A percentile compares a stretch with the other conserved stretches of the same genome.
Evolutionary conservation across 2,888 invertebrate species (phyloP).

Genomic region (Ennomos fuscantarius): DNA sequence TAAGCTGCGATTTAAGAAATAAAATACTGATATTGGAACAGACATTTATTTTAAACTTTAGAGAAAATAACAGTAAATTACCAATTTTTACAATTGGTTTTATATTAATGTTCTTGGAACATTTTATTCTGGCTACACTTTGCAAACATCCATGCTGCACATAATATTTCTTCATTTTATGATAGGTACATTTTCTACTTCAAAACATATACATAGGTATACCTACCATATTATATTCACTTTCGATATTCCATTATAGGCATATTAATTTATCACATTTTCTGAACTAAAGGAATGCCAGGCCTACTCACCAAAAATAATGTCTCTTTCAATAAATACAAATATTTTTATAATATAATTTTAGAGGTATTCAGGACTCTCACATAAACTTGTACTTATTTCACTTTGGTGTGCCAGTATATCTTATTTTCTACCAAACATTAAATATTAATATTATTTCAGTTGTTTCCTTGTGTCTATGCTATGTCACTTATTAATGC

Average conservation of each 20-base stretch:
- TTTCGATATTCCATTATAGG: constrained; percentile 27
- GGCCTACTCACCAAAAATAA: constrained; percentile 39
- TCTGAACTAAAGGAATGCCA: constrained; percentile 36
- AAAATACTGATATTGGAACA: constrained; percentile 65
- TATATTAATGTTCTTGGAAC: constrained; percentile 55
- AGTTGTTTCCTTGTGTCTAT: too few species aligned
- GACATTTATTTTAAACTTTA: constrained; percentile 83
- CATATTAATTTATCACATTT: constrained; percentile 40
- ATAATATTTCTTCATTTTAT: constrained; percentile 32
- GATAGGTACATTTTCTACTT: constrained; percentile 23
- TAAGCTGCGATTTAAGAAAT: constrained; percentile 46
- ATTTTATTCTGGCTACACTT: constrained; percentile 42
- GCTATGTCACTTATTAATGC: too few species aligned
- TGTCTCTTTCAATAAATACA: constrained; percentile 37
- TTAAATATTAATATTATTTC: too few species aligned
- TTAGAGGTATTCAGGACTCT: constrained; percentile 52
- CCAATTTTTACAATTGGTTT: constrained; percentile 53
- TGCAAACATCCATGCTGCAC: constrained; percentile 30
- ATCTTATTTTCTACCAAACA: constrained; percentile 6
- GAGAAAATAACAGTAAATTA: constrained; percentile 76
- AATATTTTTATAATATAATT: constrained; percentile 40
- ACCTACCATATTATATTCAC: constrained; percentile 11
- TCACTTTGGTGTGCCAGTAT: constrained; percentile 35
- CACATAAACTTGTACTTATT: constrained; percentile 52
- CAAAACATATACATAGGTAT: constrained; percentile 19